These are phyloP conservation scores for Lepidocyrtoides sp. DNA, from an alignment of 2,888 invertebrate species.

Conservation along the genomic window DNA sequence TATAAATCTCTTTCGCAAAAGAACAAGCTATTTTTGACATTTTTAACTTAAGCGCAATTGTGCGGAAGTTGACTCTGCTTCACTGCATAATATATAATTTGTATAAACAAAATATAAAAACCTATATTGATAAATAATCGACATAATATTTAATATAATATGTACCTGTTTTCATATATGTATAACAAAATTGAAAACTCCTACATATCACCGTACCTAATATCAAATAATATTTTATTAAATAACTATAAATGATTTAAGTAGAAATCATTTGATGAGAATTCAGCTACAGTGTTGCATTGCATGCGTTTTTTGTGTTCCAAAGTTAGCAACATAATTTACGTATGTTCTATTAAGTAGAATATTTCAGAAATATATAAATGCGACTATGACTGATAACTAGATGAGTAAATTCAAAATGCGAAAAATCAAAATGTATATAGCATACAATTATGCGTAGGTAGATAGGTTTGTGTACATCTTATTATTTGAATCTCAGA, in stretches of 20 bases:
- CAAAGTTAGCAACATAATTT: constrained; percentile 45
- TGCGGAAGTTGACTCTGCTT: constrained; percentile 1
- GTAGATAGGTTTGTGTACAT: background rate
- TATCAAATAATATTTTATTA: constrained; percentile 1
- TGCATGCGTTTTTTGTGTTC: constrained; percentile 45
- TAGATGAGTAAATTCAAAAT: constrained; percentile 75
- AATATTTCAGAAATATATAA: constrained; percentile 48
- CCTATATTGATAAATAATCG: constrained; percentile 14
- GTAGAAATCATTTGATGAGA: constrained; percentile 7
- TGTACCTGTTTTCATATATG: background rate
- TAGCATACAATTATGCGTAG: background rate
- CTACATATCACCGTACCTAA: constrained; percentile 8
- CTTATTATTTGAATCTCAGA: constrained; percentile 26
- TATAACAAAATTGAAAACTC: background rate
- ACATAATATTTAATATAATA: background rate
- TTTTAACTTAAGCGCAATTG: background rate
- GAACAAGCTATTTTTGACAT: background rate
- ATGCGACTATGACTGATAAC: constrained; percentile 74
- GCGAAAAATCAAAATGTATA: constrained; percentile 6
- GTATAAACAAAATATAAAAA: constrained; percentile 66
- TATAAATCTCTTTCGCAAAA: background rate
- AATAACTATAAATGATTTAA: background rate
- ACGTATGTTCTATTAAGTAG: constrained; percentile 52
- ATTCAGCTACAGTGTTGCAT: constrained; percentile 74
- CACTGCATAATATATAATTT: background rate